Evolutionary conservation across 2,797 vertebrate species (phyloP).

Genomic region (Clamator glandarius): DNA sequence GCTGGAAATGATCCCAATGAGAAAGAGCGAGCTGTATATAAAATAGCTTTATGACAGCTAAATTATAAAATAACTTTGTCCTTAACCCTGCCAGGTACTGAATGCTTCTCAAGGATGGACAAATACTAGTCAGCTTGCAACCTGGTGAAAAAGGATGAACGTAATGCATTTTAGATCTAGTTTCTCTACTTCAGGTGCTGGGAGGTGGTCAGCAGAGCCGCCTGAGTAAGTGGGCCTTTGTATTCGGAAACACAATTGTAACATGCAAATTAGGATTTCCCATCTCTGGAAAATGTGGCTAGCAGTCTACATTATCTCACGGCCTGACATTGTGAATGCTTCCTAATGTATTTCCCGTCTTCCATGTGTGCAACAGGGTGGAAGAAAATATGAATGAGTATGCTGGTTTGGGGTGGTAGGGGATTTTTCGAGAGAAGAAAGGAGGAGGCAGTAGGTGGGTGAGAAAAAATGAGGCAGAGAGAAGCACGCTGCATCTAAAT

Average conservation of each 20-base stretch:
- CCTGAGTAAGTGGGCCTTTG: not conserved
- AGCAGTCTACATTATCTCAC: not conserved
- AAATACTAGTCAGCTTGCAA: not conserved
- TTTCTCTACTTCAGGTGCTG: not conserved
- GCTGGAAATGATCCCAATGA: not conserved
- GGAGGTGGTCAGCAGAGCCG: not conserved
- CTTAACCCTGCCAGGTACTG: not conserved
- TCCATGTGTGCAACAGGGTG: not conserved
- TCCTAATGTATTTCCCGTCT: constrained; percentile 1
- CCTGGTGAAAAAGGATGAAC: not conserved
- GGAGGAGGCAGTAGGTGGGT: constrained; percentile 26
- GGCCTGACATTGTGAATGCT: not conserved
- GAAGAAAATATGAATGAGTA: constrained; percentile 38
- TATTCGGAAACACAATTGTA: not conserved
- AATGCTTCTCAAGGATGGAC: not conserved
- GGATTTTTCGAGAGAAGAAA: constrained; percentile 40
- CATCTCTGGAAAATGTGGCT: constrained; percentile 11
- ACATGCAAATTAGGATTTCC: not conserved
- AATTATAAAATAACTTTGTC: not conserved
- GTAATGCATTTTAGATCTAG: not conserved
- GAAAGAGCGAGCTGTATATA: not conserved
- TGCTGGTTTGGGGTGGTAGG: not conserved
- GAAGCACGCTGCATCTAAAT: not conserved
- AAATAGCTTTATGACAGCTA: not conserved
- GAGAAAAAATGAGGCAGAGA: not conserved